Evolutionary conservation across 2,113 vertebrate species (phyloP).

Genomic region (Mastomys natalensis): DNA sequence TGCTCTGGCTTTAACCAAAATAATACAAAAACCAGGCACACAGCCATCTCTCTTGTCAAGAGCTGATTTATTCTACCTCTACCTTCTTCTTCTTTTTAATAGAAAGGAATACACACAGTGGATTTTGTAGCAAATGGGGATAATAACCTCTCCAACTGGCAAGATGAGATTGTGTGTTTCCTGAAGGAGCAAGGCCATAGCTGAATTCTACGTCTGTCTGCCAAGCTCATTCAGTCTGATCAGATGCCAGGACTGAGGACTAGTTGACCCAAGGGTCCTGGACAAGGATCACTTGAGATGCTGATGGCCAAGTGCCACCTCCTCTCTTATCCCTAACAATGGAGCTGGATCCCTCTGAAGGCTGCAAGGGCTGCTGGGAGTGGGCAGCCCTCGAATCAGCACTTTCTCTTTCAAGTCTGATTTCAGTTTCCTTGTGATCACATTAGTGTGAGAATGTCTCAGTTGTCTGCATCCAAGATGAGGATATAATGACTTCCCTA

Average conservation of each 20-base stretch:
- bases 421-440: conserved; percentile 18
- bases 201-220: neutral
- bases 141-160: conserved; percentile 51
- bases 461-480: conserved; percentile 37
- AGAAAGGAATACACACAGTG: neutral
- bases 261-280: conserved; percentile 34
- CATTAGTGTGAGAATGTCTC: neutral
- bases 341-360: neutral
- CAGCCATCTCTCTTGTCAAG: neutral
- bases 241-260: neutral
- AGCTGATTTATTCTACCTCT: neutral
- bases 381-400: neutral
- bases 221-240: neutral
- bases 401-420: conserved; percentile 47
- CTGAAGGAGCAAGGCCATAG: neutral
- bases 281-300: conserved; percentile 1
- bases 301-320: neutral
- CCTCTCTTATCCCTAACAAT: neutral
- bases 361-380: neutral
- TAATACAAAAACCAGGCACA: conserved; percentile 30
- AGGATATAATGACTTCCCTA: conserved; percentile 56
- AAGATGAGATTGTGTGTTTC: neutral
- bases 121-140: conserved; percentile 37
- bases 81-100: neutral
- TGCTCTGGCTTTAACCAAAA: neutral